Evolutionary conservation across 1,140 invertebrate genomes (phyloP).

Genomic region (Leptonema lineaticorne): DNA sequence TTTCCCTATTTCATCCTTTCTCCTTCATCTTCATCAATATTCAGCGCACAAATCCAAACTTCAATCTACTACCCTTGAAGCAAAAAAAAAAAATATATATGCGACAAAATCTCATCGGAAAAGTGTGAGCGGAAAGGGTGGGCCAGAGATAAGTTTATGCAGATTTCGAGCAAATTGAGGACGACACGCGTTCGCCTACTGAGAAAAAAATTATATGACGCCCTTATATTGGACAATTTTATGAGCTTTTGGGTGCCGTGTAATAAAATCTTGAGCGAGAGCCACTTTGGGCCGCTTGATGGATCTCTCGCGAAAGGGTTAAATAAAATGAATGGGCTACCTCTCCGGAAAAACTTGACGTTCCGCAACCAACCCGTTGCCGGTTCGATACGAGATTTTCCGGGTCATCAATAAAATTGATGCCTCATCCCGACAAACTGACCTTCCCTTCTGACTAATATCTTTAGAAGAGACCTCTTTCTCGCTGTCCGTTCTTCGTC

Average conservation of each 20-base stretch:
- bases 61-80: too few species aligned
- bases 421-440: not conserved
- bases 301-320: conserved; percentile 34
- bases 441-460: not conserved
- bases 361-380: not conserved
- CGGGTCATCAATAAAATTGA: conserved; percentile 20
- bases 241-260: conserved; percentile 31
- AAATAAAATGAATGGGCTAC: conserved; percentile 31
- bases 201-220: conserved; percentile 10
- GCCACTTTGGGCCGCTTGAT: conserved; percentile 26
- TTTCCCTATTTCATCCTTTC: too few species aligned
- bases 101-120: too few species aligned
- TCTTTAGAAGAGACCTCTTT: not conserved
- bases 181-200: not conserved
- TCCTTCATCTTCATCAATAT: too few species aligned
- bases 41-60: too few species aligned
- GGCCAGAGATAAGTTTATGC: conserved; percentile 19
- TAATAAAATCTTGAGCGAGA: conserved; percentile 39
- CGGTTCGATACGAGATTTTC: conserved; percentile 3
- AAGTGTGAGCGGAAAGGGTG: conserved; percentile 1
- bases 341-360: not conserved
- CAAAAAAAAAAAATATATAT: too few species aligned
- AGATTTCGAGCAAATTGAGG: conserved; percentile 2
- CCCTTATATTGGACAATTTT: conserved; percentile 36
- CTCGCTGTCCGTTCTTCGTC: not conserved